phyloP scores from a whole-genome alignment of 2,888 invertebrate genomes.

The Nemurella pictetii region DNA sequence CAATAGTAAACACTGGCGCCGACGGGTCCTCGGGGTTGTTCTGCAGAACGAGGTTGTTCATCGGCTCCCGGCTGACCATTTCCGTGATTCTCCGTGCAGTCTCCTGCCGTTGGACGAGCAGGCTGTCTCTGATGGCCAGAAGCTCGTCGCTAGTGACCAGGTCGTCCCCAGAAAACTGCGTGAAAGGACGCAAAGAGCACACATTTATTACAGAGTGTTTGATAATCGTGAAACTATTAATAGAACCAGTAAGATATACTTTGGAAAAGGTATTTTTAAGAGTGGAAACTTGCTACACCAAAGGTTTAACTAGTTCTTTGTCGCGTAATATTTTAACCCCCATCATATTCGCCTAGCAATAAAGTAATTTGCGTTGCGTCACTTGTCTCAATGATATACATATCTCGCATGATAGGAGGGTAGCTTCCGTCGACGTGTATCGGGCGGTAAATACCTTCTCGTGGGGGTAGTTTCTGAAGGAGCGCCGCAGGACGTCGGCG shows the following conservation, averaged over 20 bases:
- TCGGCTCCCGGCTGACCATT: background rate
- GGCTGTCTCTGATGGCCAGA: constrained; percentile 40
- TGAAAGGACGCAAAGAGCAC: too few species aligned
- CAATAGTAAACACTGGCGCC: background rate
- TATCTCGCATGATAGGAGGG: too few species aligned
- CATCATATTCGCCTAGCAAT: too few species aligned
- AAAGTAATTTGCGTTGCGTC: background rate
- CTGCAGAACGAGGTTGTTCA: background rate
- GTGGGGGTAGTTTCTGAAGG: constrained; percentile 42
- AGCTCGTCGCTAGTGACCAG: constrained; percentile 36
- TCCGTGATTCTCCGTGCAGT: constrained; percentile 42
- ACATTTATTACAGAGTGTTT: too few species aligned
- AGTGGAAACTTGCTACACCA: too few species aligned
- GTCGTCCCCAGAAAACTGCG: constrained; percentile 41
- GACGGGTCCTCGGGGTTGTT: background rate
- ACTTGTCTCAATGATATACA: background rate
- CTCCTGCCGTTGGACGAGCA: constrained; percentile 39
- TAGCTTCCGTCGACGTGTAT: too few species aligned
- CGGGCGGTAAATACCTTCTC: too few species aligned
- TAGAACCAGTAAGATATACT: too few species aligned
- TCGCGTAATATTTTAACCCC: too few species aligned
- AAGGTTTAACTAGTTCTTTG: too few species aligned
- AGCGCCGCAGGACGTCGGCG: constrained; percentile 37
- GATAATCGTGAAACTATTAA: too few species aligned
- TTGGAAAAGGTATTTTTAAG: too few species aligned